A percentile compares a stretch with the other conserved stretches of the same genome.
These are phyloP conservation scores for Catocala nupta DNA, from an alignment of 2,888 invertebrate species.

Conservation along the genomic window DNA sequence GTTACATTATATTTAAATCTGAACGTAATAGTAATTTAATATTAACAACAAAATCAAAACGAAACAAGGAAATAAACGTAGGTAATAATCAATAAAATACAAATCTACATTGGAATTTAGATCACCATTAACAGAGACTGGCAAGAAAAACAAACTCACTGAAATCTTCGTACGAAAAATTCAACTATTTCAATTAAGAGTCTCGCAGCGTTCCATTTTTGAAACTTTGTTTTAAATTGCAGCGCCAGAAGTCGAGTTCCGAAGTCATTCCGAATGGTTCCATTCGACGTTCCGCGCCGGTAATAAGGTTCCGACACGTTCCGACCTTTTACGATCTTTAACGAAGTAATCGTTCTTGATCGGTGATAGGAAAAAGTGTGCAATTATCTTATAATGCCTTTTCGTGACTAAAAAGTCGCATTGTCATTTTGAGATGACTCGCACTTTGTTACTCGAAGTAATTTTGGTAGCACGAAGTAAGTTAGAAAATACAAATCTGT, in stretches of 20 bases:
- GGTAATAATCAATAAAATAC: constrained; percentile 17
- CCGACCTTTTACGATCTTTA: constrained; percentile 59
- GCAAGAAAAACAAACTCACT: constrained; percentile 32
- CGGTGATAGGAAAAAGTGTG: constrained; percentile 53
- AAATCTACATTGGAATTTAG: constrained; percentile 48
- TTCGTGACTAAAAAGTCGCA: constrained; percentile 16
- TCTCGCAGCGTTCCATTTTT: constrained; percentile 71
- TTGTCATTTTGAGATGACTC: constrained; percentile 12
- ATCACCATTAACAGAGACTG: constrained; percentile 30
- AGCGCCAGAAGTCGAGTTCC: constrained; percentile 62
- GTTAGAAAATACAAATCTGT: no score
- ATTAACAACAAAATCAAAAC: no score
- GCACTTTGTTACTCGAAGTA: background rate
- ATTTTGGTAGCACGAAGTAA: background rate
- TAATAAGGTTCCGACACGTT: constrained; percentile 67
- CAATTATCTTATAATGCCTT: constrained; percentile 44
- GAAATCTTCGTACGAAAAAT: constrained; percentile 59
- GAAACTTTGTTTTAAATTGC: constrained; percentile 78
- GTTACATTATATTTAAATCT: no score
- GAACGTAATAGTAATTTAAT: no score
- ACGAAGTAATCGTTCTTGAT: constrained; percentile 61
- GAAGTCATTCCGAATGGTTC: constrained; percentile 63
- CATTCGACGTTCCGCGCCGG: constrained; percentile 55
- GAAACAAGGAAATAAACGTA: background rate
- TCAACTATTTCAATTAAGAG: constrained; percentile 82